These are phyloP conservation scores for Cochlearius cochlearius DNA, from an alignment of 2,113 vertebrate genomes.

Conservation along the genomic window DNA sequence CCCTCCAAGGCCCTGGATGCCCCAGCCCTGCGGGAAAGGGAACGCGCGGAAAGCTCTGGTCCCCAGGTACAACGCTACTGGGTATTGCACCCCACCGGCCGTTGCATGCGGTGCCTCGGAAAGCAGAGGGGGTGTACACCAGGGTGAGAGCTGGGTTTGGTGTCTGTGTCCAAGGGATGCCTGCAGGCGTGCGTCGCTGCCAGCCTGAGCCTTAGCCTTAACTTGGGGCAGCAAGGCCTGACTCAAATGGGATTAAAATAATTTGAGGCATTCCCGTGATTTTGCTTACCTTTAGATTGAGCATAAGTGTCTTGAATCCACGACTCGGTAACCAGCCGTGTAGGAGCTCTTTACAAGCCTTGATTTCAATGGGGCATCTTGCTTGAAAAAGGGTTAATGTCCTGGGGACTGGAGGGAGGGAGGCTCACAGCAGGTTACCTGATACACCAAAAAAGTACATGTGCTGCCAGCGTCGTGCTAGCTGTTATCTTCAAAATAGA, in stretches of 20 bases:
- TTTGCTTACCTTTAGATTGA: not conserved
- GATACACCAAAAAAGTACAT: not conserved
- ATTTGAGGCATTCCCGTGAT: fast-evolving
- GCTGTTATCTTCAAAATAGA: not conserved
- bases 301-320: fast-evolving
- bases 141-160: not conserved
- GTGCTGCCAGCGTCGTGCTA: not conserved
- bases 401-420: not conserved
- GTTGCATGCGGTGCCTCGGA: fast-evolving
- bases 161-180: fast-evolving
- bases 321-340: fast-evolving
- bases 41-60: not conserved
- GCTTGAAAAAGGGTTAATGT: not conserved
- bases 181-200: fast-evolving
- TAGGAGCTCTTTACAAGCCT: not conserved
- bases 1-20: not conserved
- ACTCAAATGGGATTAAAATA: fast-evolving
- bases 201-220: not conserved
- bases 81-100: fast-evolving
- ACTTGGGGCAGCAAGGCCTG: not conserved
- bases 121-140: fast-evolving
- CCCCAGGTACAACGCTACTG: not conserved
- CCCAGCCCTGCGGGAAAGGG: not conserved
- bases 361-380: not conserved
- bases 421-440: not conserved